Conservation (phyloP, 92 coral and sea anemone genomes). For the Parazoanthus swiftii region DNA sequence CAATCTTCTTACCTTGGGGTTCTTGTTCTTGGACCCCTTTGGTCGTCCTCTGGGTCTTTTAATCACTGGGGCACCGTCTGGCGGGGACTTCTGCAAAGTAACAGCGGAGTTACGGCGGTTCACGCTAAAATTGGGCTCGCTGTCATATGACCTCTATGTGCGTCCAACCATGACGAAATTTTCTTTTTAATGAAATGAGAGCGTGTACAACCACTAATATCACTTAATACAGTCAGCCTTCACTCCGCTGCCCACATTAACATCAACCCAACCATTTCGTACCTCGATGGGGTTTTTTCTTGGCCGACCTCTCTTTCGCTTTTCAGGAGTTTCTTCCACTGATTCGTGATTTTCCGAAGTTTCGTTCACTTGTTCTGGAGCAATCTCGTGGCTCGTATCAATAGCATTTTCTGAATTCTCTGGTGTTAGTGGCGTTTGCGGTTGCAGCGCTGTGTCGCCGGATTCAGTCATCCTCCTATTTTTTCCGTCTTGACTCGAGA, state of each 20-base stretch:
- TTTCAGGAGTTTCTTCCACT: conserved; percentile 59
- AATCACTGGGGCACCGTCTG: conserved; percentile 73
- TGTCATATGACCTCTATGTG: conserved; percentile 49
- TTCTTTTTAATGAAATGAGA: conserved; percentile 28
- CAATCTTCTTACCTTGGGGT: conserved; percentile 71
- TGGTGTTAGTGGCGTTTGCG: conserved; percentile 24
- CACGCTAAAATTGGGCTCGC: conserved; percentile 53
- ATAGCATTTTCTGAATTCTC: conserved; percentile 40
- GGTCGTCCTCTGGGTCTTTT: conserved; percentile 93
- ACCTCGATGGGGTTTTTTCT: conserved; percentile 75
- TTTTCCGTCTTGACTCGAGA: conserved; percentile 34
- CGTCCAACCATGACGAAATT: conserved; percentile 41
- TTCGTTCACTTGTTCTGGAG: conserved; percentile 59
- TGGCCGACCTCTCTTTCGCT: conserved; percentile 82
- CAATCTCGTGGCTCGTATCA: conserved; percentile 6
- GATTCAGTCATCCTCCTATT: conserved; percentile 30
- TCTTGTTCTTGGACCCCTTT: conserved; percentile 93
- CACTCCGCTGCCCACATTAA: conserved; percentile 34
- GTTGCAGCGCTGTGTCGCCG: conserved; percentile 20
- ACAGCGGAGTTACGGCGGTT: conserved; percentile 42
- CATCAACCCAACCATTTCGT: conserved; percentile 41
- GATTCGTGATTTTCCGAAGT: conserved; percentile 49
- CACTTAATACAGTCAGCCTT: conserved; percentile 22
- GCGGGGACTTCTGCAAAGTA: conserved; percentile 59
- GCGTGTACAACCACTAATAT: conserved; percentile 28